phyloP scores from a whole-genome alignment of 92 coral and sea anemone genomes.

The Phenganax stokvisi region DNA sequence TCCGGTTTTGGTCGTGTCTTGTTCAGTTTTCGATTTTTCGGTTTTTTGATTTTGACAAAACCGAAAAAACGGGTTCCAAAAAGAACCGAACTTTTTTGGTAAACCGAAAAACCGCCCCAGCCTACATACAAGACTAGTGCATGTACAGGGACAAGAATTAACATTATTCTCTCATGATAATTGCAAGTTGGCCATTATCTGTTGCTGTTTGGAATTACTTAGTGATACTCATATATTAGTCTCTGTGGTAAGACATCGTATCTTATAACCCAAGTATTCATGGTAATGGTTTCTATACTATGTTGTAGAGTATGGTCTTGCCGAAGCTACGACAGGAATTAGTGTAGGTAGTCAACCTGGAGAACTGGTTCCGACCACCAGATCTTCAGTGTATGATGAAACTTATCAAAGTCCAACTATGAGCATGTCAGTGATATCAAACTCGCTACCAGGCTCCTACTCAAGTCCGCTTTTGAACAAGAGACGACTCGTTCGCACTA shows the following conservation, averaged over 20 bases:
- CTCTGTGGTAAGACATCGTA: background rate
- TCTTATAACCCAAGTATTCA: background rate
- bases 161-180: too few relatives aligned
- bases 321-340: constrained; percentile 96
- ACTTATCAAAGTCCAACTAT: constrained; percentile 29
- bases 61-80: too few relatives aligned
- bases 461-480: constrained; percentile 26
- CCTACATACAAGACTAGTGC: too few relatives aligned
- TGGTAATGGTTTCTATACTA: too few relatives aligned
- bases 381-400: constrained; percentile 46
- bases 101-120: too few relatives aligned
- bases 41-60: too few relatives aligned
- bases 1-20: too few relatives aligned
- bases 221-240: background rate
- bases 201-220: too few relatives aligned
- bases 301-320: constrained; percentile 80
- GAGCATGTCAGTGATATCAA: constrained; percentile 28
- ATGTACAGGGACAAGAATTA: too few relatives aligned
- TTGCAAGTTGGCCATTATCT: too few relatives aligned
- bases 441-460: constrained; percentile 13
- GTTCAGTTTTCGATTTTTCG: too few relatives aligned
- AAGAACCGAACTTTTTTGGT: too few relatives aligned
- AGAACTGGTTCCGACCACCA: constrained; percentile 72
- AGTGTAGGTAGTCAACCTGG: constrained; percentile 98
- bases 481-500: constrained; percentile 19